Evolutionary conservation across 2,797 vertebrate species (phyloP).

Genomic region (Myripristis jacobus): DNA sequence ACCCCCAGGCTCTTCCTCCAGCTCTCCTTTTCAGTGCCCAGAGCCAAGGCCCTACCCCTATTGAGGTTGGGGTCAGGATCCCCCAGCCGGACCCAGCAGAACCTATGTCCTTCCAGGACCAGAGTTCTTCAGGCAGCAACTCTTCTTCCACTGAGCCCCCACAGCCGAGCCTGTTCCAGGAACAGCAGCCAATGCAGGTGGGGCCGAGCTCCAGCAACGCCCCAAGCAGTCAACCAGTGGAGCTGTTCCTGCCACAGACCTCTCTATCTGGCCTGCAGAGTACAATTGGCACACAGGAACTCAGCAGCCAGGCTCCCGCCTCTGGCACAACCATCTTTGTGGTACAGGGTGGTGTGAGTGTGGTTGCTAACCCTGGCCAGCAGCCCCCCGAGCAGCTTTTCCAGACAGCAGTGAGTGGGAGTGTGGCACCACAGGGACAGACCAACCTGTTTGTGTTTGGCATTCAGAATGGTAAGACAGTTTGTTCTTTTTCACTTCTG

Average conservation of each 20-base stretch:
- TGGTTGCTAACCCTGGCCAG: conserved; percentile 84
- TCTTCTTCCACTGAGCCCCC: conserved; percentile 72
- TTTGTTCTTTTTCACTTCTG: background rate
- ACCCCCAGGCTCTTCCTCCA: conserved; percentile 81
- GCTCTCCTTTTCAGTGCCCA: conserved; percentile 89
- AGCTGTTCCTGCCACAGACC: conserved; percentile 93
- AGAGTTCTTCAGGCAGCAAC: conserved; percentile 84
- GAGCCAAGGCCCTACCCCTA: conserved; percentile 76
- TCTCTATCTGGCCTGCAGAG: conserved; percentile 92
- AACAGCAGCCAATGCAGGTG: conserved; percentile 95
- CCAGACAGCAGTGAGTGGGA: conserved; percentile 87
- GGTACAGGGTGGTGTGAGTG: conserved; percentile 87
- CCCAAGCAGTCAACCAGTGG: conserved; percentile 89
- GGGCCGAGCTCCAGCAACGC: conserved; percentile 88
- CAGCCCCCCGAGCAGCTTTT: conserved; percentile 89
- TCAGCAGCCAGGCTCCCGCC: conserved; percentile 85
- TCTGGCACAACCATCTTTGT: conserved; percentile 88
- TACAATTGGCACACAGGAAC: conserved; percentile 89
- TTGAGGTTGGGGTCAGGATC: conserved; percentile 84
- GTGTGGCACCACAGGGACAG: conserved; percentile 89
- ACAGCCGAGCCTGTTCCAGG: conserved; percentile 90
- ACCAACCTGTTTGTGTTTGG: conserved; percentile 96
- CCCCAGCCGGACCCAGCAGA: conserved; percentile 88
- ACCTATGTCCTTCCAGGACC: conserved; percentile 95
- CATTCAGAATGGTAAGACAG: conserved; percentile 92